A percentile compares a stretch with the other conserved stretches of the same genome.
Evolutionary conservation across 2,888 invertebrate species (phyloP).

Genomic region (Mythimna ferrago): DNA sequence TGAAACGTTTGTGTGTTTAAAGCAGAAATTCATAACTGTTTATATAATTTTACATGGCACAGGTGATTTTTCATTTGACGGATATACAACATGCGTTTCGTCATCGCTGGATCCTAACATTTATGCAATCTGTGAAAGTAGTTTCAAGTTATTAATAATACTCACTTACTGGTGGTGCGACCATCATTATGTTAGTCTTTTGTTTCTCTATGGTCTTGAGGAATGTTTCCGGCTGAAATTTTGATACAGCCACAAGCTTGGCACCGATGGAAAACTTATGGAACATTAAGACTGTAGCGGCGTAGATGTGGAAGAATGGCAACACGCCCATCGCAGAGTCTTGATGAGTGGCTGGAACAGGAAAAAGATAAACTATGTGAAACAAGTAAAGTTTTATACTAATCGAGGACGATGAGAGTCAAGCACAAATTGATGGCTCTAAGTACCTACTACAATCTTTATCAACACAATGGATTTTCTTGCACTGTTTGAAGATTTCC

Average conservation of each 20-base stretch:
- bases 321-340: constrained; percentile 92
- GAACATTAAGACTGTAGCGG: constrained; percentile 92
- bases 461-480: background rate
- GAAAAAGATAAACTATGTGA: constrained; percentile 11
- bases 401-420: background rate
- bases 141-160: constrained; percentile 7
- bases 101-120: too few relatives aligned
- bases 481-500: background rate
- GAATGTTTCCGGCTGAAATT: constrained; percentile 93
- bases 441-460: too few relatives aligned
- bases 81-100: too few relatives aligned
- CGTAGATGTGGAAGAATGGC: constrained; percentile 96
- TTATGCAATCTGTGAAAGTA: too few relatives aligned
- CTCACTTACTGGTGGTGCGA: constrained; percentile 95
- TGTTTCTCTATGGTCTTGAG: constrained; percentile 92
- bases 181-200: constrained; percentile 91
- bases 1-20: too few relatives aligned
- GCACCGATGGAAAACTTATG: constrained; percentile 91
- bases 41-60: too few relatives aligned
- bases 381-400: background rate
- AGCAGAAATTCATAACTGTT: too few relatives aligned
- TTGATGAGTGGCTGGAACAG: constrained; percentile 88
- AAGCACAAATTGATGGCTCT: too few relatives aligned
- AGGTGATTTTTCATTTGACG: too few relatives aligned
- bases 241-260: constrained; percentile 92